Conservation (phyloP, 2,113 vertebrate species). For the Corythaeola cristata region DNA sequence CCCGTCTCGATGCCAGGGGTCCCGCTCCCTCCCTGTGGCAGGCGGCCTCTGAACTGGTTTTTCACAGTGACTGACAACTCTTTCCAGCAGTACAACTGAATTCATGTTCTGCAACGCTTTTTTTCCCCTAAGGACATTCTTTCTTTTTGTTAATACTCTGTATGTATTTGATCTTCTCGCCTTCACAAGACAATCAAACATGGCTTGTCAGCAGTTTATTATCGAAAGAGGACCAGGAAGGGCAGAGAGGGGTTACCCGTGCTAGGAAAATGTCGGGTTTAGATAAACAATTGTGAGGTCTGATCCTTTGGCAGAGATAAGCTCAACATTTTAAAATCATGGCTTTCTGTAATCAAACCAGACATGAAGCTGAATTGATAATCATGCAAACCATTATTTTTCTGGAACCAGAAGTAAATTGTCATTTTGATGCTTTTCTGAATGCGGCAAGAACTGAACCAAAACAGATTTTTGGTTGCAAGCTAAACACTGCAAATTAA, state of each 20-base stretch:
- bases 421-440: slow-evolving; percentile 1
- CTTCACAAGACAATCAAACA: not conserved
- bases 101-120: not conserved
- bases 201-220: slow-evolving; percentile 15
- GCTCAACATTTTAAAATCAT: not conserved
- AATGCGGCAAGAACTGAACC: not conserved
- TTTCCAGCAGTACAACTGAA: not conserved
- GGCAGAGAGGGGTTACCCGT: not conserved
- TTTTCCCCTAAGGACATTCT: not conserved
- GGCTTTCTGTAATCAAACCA: not conserved
- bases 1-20: accelerated
- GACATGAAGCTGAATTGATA: slow-evolving; percentile 1
- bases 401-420: slow-evolving; percentile 30
- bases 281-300: not conserved
- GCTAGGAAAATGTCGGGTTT: not conserved
- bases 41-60: not conserved
- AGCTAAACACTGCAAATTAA: slow-evolving; percentile 15
- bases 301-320: not conserved
- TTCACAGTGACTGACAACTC: not conserved
- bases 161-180: slow-evolving; percentile 8
- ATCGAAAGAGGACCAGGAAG: not conserved
- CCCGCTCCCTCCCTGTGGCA: accelerated
- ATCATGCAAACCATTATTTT: not conserved
- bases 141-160: slow-evolving; percentile 16
- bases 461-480: slow-evolving; percentile 9